Evolutionary conservation across 92 coral and sea anemone genomes (phyloP), one percentile per base, ranked within the genome.

Genomic region (Actinostola sp.): DNA sequence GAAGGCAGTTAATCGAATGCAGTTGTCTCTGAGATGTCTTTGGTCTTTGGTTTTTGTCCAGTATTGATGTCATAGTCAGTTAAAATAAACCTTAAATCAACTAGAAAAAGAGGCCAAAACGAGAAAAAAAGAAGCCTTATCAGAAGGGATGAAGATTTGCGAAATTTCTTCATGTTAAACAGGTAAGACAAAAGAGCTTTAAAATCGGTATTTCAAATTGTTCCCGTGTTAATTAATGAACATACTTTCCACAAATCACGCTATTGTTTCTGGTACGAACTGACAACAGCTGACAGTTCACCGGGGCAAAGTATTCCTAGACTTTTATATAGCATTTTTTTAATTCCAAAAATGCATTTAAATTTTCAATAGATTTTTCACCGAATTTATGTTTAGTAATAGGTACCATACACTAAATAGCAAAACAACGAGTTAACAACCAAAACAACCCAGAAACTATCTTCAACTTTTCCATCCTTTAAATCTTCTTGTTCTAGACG

Each of bases 361-460:
- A 80, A 80, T 73, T 73, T 86, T 86, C 44, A 86, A 75, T 75
- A 66, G 82, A n/a, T 43, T 64, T 81, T 75, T 70, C 60, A 27
- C 38, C 42, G 63, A 67, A 73, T 85, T 74, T 80, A 50, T 85
- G 39, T 86, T 86, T 34, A 71, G 75, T 29, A 35, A 48, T 39
- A 42, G 28, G 52, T 41, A 63, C 86, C 80, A 69, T 70, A 30
- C 81, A 30, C 45, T 21, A 46, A 14, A 31, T 59, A 23, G 74
- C 70, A 70, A 65, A 64, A 67, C 88, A 62, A 51, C 44, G 25
- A 80, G 30, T 52, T 62, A 64, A 32, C 26, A 50, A 50, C 3
- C 62, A 31, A 51, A 68, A 52, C 43, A 33, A 38, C 16, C 24
- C 24, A 5, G 25, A 1, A 32, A 1, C 48, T 8, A 0, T 53